phyloP scores from a whole-genome alignment of 2,797 vertebrate species.

The Lacerta viridis region DNA sequence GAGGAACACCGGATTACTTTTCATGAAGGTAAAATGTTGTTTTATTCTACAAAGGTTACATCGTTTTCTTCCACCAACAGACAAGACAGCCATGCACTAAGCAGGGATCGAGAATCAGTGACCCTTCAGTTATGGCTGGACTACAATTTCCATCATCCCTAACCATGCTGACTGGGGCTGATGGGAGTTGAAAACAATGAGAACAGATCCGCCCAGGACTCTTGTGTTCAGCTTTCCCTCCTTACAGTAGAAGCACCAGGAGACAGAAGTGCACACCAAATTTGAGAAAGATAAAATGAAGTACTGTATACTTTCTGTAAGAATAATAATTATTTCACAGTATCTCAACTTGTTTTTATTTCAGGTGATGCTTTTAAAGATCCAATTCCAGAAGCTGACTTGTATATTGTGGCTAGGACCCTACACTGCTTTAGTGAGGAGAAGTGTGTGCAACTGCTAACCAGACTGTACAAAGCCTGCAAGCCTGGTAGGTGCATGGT shows the following conservation, averaged over 20 bases:
- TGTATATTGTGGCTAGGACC: conserved; percentile 88
- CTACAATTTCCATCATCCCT: too few species aligned
- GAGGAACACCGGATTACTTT: conserved; percentile 80
- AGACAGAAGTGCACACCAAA: too few species aligned
- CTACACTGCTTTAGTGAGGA: conserved; percentile 88
- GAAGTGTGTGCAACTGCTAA: conserved; percentile 82
- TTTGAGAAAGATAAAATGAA: not conserved
- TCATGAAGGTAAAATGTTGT: conserved; percentile 80
- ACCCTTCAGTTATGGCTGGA: too few species aligned
- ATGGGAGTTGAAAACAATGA: too few species aligned
- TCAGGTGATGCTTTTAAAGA: conserved; percentile 91
- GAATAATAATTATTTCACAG: not conserved
- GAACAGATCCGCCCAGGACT: too few species aligned
- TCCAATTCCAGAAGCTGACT: conserved; percentile 84
- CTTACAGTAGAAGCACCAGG: not conserved
- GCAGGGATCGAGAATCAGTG: too few species aligned
- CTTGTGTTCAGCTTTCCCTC: too few species aligned
- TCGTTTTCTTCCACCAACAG: too few species aligned
- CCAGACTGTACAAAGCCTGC: conserved; percentile 80
- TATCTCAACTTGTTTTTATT: not conserved
- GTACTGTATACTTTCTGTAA: not conserved
- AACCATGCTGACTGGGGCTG: too few species aligned
- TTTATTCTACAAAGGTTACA: not conserved
- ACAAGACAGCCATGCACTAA: too few species aligned
- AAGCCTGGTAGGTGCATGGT: conserved; percentile 76